A percentile compares a stretch with the other conserved stretches of the same genome.
phyloP scores from a whole-genome alignment of 2,113 vertebrate genomes.

The Crotalus tigris region DNA sequence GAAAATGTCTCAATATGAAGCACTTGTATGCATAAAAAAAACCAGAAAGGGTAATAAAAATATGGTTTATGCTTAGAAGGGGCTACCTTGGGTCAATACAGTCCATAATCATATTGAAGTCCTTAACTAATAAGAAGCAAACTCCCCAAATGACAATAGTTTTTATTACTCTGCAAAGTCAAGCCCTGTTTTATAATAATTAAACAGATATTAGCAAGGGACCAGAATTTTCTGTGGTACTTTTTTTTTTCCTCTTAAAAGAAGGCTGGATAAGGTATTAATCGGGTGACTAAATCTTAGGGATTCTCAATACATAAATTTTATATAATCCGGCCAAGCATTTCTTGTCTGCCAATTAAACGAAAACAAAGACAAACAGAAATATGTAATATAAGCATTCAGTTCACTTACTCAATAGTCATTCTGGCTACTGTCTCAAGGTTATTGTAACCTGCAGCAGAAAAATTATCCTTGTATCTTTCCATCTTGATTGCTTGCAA shows the following conservation, averaged over 20 bases:
- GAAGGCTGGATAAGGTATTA: background rate
- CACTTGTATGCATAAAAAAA: background rate
- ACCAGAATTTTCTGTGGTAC: background rate
- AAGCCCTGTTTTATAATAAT: background rate
- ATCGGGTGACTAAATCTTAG: background rate
- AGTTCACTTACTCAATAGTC: slow-evolving; percentile 94
- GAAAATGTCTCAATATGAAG: background rate
- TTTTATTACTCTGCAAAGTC: background rate
- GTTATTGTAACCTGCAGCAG: slow-evolving; percentile 94
- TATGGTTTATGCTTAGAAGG: background rate
- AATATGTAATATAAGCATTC: background rate
- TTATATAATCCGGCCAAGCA: background rate
- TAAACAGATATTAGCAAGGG: background rate
- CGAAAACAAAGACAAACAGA: background rate
- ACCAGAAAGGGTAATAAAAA: background rate
- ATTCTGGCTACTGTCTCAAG: slow-evolving; percentile 97
- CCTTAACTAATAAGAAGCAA: background rate
- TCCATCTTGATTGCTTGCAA: slow-evolving; percentile 99
- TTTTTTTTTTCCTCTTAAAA: background rate
- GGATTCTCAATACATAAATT: background rate
- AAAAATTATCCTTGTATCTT: slow-evolving; percentile 97
- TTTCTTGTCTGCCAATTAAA: background rate
- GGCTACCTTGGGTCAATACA: background rate
- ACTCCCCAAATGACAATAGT: background rate
- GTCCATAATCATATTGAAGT: background rate